These are phyloP conservation scores for Agrypnia vestita DNA, from an alignment of 1,140 invertebrate genomes.

Conservation along the genomic window DNA sequence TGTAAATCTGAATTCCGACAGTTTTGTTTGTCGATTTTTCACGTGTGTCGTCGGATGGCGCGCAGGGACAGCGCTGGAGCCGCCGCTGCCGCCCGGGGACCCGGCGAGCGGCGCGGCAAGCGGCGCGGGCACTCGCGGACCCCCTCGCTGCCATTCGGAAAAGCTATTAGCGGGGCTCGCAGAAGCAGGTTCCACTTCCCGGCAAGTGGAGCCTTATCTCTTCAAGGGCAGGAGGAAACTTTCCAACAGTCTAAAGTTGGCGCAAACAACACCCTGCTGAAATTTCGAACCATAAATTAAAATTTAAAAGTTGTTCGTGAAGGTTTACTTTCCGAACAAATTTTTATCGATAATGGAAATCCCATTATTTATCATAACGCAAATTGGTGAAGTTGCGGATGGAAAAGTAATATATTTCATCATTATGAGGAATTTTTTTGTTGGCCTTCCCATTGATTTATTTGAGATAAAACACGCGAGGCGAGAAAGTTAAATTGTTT, in stretches of 20 bases:
- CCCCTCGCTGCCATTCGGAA: conserved; percentile 2
- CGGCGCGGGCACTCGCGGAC: not conserved
- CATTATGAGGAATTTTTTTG: too few species aligned
- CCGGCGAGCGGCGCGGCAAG: not conserved
- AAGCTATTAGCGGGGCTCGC: conserved; percentile 32
- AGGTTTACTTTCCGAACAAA: conserved; percentile 24
- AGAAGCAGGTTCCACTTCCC: not conserved
- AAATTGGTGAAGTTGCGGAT: conserved; percentile 13
- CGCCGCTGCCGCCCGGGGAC: not conserved
- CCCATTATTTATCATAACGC: conserved; percentile 27
- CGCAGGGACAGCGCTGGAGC: not conserved
- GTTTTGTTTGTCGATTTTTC: conserved; percentile 42
- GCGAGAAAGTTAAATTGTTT: too few species aligned
- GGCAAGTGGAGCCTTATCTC: conserved; percentile 20
- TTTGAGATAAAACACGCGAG: not conserved
- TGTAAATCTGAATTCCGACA: conserved; percentile 44
- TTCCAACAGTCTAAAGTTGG: conserved; percentile 18
- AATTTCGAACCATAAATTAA: conserved; percentile 37
- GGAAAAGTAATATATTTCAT: not conserved
- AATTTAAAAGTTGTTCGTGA: conserved; percentile 23
- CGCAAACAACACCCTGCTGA: conserved; percentile 22
- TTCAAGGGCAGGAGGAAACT: conserved; percentile 19
- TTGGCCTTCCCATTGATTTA: not conserved
- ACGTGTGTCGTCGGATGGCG: conserved; percentile 8
- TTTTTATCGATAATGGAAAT: conserved; percentile 35